phyloP scores from a whole-genome alignment of 2,113 vertebrate genomes.

The Riparia riparia region DNA sequence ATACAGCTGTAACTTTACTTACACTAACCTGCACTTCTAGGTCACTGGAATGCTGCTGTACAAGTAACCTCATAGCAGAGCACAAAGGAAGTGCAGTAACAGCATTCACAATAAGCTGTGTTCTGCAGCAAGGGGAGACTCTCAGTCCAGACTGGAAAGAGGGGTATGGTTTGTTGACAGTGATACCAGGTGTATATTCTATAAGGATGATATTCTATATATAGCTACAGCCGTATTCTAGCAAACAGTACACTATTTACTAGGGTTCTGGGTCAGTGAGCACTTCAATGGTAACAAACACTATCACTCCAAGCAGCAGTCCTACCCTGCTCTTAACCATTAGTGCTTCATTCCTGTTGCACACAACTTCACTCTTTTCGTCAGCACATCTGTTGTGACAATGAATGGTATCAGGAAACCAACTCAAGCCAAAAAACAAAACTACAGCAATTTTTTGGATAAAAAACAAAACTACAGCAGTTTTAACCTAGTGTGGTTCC shows the following conservation, averaged over 20 bases:
- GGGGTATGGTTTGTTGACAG: background rate
- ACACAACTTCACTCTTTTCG: background rate
- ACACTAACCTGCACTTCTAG: constrained; percentile 53
- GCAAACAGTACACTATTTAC: background rate
- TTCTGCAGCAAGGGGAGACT: background rate
- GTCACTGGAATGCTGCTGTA: constrained; percentile 17
- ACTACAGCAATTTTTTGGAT: rapidly evolving
- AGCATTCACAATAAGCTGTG: background rate
- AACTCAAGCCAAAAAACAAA: background rate
- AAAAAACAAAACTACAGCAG: background rate
- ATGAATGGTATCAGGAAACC: background rate
- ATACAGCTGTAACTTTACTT: constrained; percentile 20
- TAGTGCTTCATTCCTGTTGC: background rate
- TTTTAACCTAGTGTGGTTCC: background rate
- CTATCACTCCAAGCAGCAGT: background rate
- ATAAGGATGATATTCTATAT: background rate
- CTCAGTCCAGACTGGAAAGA: background rate
- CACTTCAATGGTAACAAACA: rapidly evolving
- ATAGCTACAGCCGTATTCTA: background rate
- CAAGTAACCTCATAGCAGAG: background rate
- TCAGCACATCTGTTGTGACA: background rate
- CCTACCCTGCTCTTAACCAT: background rate
- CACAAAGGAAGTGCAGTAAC: background rate
- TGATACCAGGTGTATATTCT: background rate
- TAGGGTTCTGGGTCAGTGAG: background rate